Evolutionary conservation across 2,888 invertebrate genomes (phyloP).

Genomic region (Eilema depressum): DNA sequence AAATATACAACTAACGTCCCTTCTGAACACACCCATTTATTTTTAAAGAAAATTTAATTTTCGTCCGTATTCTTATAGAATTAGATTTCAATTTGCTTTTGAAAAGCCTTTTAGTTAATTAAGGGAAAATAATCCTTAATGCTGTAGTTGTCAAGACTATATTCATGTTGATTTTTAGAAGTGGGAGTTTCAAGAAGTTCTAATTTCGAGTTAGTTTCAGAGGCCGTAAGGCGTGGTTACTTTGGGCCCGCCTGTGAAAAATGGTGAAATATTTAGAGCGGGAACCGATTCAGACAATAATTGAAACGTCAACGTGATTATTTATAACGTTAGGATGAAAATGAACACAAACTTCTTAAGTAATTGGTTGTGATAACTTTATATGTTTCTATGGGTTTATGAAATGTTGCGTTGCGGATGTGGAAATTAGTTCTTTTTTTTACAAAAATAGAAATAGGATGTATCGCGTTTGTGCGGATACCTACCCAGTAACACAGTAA

Average conservation of each 20-base stretch:
- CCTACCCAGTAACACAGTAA: not conserved
- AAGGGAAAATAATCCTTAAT: conserved; percentile 57
- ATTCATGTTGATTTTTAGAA: conserved; percentile 42
- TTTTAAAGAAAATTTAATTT: conserved; percentile 38
- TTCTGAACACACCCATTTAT: conserved; percentile 66
- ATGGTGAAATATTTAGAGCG: conserved; percentile 62
- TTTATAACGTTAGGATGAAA: conserved; percentile 77
- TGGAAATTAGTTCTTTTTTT: conserved; percentile 63
- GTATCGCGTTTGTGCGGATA: not conserved
- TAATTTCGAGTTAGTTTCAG: conserved; percentile 60
- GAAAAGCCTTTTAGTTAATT: conserved; percentile 19
- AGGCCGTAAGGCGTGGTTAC: conserved; percentile 72
- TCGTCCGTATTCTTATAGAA: conserved; percentile 53
- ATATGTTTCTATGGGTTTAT: conserved; percentile 61
- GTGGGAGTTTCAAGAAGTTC: conserved; percentile 65
- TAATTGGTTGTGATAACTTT: conserved; percentile 84
- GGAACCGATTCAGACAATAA: conserved; percentile 79
- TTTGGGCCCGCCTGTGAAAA: conserved; percentile 63
- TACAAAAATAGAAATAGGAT: not conserved
- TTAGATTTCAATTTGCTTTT: conserved; percentile 54
- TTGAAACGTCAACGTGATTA: conserved; percentile 83
- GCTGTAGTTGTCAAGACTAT: conserved; percentile 48
- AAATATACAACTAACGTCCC: conserved; percentile 67
- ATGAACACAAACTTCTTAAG: conserved; percentile 77
- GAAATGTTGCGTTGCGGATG: conserved; percentile 62